Evolutionary conservation across 2,797 vertebrate genomes (phyloP), one percentile per base, ranked within the genome.

Genomic region (Clarias fuscus): DNA sequence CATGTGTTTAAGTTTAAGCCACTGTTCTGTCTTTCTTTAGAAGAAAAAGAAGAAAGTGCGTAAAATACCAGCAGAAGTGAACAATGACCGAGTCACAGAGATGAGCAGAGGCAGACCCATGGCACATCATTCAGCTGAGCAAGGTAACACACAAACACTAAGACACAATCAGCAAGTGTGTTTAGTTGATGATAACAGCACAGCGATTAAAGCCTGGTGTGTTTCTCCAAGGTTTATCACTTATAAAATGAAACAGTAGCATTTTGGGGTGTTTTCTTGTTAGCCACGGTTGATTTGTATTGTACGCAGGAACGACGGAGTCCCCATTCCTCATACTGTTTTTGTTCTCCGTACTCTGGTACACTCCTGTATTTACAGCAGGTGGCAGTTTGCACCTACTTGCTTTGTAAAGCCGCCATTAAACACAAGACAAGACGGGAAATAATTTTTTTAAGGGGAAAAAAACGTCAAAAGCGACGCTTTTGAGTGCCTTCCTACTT

Each of bases 21-120:
- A 76, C 0, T 76, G 22, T 24, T 53, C 17, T n/a, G 11, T 64
- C 88, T 86, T 24, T 61, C 75, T 85, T 67, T 86, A 93, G 95
- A 97, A 95, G 89, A 97, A 94, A 88, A 97, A 95, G 91, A 95
- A 91, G 88, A 96, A 93, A 83, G 87, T 88, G 0, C 92, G 82
- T 53, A 96, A 94, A 90, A 89, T 91, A 86, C 90, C 94, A 15
- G 92, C 92, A n/a, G 94, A 96, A 61, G 91, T 92, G 80, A 84
- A n/a, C 43, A 93, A 88, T 68, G 92, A 94, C 14, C 61, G 86
- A 56, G 90, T 90, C 1, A 37, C 83, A 30, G 89, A 91, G 53
- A 88, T 62, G 83, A 86, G 82, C 67, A 48, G 83, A n/a, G 89
- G 83, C 84, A 90, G 82, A 83, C 56, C 37, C 76, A 84, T 91